These are phyloP conservation scores for Brenthis daphne DNA, from an alignment of 2,888 invertebrate genomes.

Conservation along the genomic window DNA sequence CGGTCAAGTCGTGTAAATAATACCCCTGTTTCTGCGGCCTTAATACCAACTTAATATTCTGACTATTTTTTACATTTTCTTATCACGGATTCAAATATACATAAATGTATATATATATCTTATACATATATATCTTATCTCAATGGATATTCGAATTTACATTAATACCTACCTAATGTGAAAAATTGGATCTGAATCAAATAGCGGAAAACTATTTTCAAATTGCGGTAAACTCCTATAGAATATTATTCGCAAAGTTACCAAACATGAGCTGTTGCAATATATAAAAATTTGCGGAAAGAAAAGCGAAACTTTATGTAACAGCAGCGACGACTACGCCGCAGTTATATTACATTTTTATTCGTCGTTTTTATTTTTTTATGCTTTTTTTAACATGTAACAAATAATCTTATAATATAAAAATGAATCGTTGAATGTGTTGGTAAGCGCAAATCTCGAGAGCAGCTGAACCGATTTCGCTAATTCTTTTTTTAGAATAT, in stretches of 20 bases:
- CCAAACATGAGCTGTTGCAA: conserved; percentile 10
- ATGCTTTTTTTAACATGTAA: too few species aligned
- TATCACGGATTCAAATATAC: not conserved
- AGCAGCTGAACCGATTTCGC: too few species aligned
- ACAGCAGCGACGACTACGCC: not conserved
- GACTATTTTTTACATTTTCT: conserved; percentile 7
- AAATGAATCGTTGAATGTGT: too few species aligned
- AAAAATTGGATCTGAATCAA: not conserved
- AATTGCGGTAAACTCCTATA: conserved; percentile 9
- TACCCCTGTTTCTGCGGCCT: conserved; percentile 17
- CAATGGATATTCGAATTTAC: too few species aligned
- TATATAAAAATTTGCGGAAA: conserved; percentile 16
- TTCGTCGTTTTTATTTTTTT: not conserved
- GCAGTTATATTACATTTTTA: not conserved
- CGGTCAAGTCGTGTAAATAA: conserved; percentile 51
- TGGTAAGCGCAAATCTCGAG: too few species aligned
- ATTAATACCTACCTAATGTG: too few species aligned
- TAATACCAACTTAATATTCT: conserved; percentile 24
- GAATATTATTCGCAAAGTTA: conserved; percentile 19
- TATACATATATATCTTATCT: too few species aligned
- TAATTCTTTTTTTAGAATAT: too few species aligned
- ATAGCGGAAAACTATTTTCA: not conserved
- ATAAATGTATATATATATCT: too few species aligned
- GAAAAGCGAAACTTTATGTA: conserved; percentile 13
- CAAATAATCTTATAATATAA: too few species aligned